Evolutionary conservation across 1,140 invertebrate genomes (phyloP).

Genomic region (Sinella curviseta): DNA sequence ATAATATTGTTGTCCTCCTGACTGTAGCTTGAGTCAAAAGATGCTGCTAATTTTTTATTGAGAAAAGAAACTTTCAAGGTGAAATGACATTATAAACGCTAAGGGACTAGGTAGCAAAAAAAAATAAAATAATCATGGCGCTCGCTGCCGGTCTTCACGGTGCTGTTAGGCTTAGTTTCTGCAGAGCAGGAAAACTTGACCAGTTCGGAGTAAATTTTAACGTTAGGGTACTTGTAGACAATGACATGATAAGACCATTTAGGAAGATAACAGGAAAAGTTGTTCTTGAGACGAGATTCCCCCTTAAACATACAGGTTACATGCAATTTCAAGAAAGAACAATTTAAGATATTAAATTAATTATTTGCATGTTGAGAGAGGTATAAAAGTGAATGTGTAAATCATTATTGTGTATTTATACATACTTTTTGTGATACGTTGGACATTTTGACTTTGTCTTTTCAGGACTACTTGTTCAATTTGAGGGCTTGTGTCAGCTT

Average conservation of each 20-base stretch:
- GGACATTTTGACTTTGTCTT: background rate
- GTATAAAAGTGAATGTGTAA: too few relatives aligned
- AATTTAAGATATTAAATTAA: too few relatives aligned
- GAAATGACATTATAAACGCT: too few relatives aligned
- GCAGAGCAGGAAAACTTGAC: background rate
- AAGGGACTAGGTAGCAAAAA: too few relatives aligned
- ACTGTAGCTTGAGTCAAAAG: too few relatives aligned
- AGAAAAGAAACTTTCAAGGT: too few relatives aligned
- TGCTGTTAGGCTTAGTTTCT: constrained; percentile 9
- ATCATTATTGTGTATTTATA: background rate
- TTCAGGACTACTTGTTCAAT: background rate
- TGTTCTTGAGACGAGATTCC: constrained; percentile 1
- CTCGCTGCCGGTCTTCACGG: background rate
- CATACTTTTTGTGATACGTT: background rate
- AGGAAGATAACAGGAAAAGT: background rate
- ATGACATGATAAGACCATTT: background rate
- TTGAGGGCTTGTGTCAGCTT: background rate
- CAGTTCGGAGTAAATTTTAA: constrained; percentile 13
- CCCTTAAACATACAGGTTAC: background rate
- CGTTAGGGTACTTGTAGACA: background rate
- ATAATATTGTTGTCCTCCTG: too few relatives aligned
- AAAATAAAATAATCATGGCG: too few relatives aligned
- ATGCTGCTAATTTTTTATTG: too few relatives aligned
- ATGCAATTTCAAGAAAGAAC: background rate
- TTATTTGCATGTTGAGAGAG: too few relatives aligned